Evolutionary conservation across 2,888 invertebrate species (phyloP).

Genomic region (Morpho helenor): DNA sequence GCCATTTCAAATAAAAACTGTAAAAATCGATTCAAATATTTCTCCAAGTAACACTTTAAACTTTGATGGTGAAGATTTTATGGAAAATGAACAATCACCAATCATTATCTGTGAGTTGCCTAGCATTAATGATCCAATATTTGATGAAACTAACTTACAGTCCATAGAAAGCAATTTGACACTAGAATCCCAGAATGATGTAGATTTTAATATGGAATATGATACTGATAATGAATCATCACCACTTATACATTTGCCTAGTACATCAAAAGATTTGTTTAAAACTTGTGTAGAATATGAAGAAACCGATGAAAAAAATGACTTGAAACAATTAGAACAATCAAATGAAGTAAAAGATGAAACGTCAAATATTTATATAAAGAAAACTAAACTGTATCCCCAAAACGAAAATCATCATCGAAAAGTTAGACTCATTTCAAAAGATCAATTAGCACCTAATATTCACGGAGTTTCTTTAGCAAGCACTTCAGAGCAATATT

Average conservation of each 20-base stretch:
- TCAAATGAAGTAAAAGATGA: no score
- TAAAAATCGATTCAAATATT: not conserved
- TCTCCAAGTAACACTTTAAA: not conserved
- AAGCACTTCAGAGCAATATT: constrained; percentile 3
- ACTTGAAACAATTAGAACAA: no score
- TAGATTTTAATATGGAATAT: not conserved
- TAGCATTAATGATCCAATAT: not conserved
- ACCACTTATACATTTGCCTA: not conserved
- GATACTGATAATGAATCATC: not conserved
- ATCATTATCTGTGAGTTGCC: constrained; percentile 6
- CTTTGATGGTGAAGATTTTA: not conserved
- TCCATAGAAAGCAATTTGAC: not conserved
- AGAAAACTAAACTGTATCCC: no score
- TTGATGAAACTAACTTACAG: constrained; percentile 1
- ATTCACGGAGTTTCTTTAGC: constrained; percentile 1
- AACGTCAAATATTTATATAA: no score
- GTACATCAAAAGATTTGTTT: not conserved
- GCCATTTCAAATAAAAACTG: not conserved
- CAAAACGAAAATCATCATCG: no score
- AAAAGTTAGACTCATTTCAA: constrained; percentile 3
- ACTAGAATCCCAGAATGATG: constrained; percentile 1
- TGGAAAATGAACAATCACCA: not conserved
- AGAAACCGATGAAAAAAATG: no score
- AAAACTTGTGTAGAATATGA: no score
- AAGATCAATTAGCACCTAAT: constrained; percentile 10